Evolutionary conservation across 2,888 invertebrate genomes (phyloP).

Genomic region (Cephus spinipes): DNA sequence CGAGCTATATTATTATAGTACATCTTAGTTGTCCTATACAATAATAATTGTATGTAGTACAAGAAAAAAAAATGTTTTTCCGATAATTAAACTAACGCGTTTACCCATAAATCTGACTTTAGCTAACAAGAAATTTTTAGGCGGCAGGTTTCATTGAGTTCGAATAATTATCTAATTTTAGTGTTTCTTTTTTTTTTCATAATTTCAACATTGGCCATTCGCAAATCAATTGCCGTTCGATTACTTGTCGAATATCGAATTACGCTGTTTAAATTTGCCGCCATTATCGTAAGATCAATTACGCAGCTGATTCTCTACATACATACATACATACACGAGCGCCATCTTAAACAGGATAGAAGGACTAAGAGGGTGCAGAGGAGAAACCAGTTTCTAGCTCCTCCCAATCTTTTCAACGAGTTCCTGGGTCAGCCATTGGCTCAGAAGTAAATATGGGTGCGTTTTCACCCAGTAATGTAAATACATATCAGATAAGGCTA

Average conservation of each 20-base stretch:
- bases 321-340: not conserved
- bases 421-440: conserved; percentile 34
- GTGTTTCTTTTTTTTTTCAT: not conserved
- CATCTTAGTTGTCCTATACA: not conserved
- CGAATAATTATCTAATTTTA: not conserved
- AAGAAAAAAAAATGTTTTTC: not conserved
- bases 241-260: not conserved
- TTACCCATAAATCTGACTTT: not conserved
- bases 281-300: not conserved
- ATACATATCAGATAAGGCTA: not conserved
- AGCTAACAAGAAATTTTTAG: not conserved
- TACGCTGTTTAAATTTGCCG: not conserved
- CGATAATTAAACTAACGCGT: not conserved
- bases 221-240: not conserved
- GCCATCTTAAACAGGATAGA: not conserved
- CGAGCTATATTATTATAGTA: not conserved
- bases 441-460: conserved; percentile 10
- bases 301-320: not conserved
- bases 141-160: not conserved
- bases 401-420: conserved; percentile 38
- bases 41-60: not conserved
- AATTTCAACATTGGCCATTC: not conserved
- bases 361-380: conserved; percentile 7
- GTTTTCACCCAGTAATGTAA: not conserved
- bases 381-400: conserved; percentile 46